phyloP scores from a whole-genome alignment of 2,888 invertebrate species.

The Polymixis flavicincta region DNA sequence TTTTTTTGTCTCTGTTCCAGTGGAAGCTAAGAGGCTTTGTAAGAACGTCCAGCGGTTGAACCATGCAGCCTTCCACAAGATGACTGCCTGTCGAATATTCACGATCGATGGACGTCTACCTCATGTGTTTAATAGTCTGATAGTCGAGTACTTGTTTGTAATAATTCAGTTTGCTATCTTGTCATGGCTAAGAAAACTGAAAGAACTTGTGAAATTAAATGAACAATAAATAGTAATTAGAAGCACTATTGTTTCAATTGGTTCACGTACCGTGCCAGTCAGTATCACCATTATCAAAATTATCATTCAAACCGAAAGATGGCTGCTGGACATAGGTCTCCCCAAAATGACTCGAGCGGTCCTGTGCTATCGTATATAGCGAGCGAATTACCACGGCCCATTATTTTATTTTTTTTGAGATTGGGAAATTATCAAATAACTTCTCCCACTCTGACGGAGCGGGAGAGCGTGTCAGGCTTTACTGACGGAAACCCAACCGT shows the following conservation, averaged over 20 bases:
- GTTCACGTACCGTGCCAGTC: too few relatives aligned
- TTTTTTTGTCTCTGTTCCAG: background rate
- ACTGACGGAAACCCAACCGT: too few relatives aligned
- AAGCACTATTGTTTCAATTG: background rate
- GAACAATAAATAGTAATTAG: background rate
- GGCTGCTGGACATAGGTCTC: too few relatives aligned
- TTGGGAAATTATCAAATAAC: too few relatives aligned
- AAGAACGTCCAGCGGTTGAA: conserved; percentile 15
- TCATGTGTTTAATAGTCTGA: background rate
- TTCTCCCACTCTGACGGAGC: too few relatives aligned
- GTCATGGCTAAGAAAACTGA: background rate
- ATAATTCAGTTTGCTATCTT: conserved; percentile 5
- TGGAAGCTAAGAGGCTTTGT: background rate
- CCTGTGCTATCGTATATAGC: too few relatives aligned
- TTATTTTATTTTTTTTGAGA: too few relatives aligned
- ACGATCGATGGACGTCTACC: conserved; percentile 4
- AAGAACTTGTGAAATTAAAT: background rate
- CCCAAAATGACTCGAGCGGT: too few relatives aligned
- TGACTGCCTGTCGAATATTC: conserved; percentile 12
- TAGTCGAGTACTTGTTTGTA: background rate
- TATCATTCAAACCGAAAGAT: too few relatives aligned
- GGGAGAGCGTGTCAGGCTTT: too few relatives aligned
- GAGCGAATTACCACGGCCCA: too few relatives aligned
- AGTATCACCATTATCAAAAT: too few relatives aligned
- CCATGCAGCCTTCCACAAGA: conserved; percentile 5